A percentile compares a stretch with the other conserved stretches of the same genome.
Evolutionary conservation across 2,797 vertebrate genomes (phyloP).

Genomic region (Toxotes lorentzi): DNA sequence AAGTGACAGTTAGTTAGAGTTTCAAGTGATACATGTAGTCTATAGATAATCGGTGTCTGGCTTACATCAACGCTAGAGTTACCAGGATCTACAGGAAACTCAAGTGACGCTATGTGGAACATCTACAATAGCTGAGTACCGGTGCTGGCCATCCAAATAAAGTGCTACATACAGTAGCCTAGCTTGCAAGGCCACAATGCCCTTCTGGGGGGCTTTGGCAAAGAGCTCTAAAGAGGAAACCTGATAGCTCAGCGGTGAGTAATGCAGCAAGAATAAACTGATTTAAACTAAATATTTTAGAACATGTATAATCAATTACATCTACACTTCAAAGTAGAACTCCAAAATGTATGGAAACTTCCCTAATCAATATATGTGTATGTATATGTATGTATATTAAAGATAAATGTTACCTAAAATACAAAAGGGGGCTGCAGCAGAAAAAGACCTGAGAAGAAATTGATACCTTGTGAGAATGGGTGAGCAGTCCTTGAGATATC

Average conservation of each 20-base stretch:
- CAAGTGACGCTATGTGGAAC: slow-evolving; percentile 41
- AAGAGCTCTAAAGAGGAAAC: slow-evolving; percentile 57
- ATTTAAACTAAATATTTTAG: slow-evolving; percentile 15
- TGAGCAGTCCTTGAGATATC: slow-evolving; percentile 1
- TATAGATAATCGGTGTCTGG: slow-evolving; percentile 23
- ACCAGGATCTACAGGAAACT: slow-evolving; percentile 29
- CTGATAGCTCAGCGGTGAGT: slow-evolving; percentile 36
- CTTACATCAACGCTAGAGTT: slow-evolving; percentile 33
- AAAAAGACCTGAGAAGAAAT: not conserved
- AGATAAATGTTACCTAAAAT: not conserved
- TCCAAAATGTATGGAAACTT: not conserved
- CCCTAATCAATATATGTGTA: not conserved
- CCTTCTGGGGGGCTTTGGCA: slow-evolving; percentile 59
- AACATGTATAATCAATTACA: not conserved
- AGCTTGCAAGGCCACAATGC: slow-evolving; percentile 67
- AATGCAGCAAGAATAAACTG: slow-evolving; percentile 60
- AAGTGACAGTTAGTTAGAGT: not conserved
- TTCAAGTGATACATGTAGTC: slow-evolving; percentile 14
- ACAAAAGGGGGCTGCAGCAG: not conserved
- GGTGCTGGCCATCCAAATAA: slow-evolving; percentile 54
- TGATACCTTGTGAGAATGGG: not conserved
- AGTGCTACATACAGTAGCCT: slow-evolving; percentile 43
- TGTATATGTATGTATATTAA: not conserved
- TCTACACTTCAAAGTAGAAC: not conserved
- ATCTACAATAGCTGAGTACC: slow-evolving; percentile 45